Percentiles rank a stretch among this genome's conserved stretches.
phyloP scores from a whole-genome alignment of 1,140 invertebrate genomes.

The Metopolophium dirhodum region DNA sequence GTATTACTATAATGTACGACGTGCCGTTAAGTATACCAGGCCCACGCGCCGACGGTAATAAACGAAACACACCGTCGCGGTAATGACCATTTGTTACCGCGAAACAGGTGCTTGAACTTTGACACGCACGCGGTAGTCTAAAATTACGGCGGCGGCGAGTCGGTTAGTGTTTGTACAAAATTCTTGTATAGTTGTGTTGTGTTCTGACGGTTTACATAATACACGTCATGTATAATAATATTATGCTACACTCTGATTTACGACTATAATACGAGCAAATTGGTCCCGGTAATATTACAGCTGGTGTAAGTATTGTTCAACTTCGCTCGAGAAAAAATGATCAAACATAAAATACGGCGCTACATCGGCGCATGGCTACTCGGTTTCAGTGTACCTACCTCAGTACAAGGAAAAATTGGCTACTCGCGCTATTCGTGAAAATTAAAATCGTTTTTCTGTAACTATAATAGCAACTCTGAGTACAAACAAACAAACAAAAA shows the following conservation, averaged over 20 bases:
- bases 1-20: background rate
- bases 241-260: background rate
- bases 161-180: background rate
- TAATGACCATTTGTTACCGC: slow-evolving; percentile 23
- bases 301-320: background rate
- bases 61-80: background rate
- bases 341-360: background rate
- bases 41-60: background rate
- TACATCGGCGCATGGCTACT: background rate
- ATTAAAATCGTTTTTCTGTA: no score
- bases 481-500: no score
- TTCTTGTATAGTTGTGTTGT: background rate
- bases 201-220: background rate
- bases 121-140: slow-evolving; percentile 40
- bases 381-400: background rate
- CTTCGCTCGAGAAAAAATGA: background rate
- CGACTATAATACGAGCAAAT: background rate
- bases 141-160: background rate
- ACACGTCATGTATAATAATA: background rate
- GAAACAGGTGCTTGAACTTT: slow-evolving; percentile 50
- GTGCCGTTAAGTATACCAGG: background rate
- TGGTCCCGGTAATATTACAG: background rate
- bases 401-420: no score
- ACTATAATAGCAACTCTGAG: no score
- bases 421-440: no score